These are phyloP conservation scores for Halcyon badia DNA, from an alignment of 2,797 vertebrate genomes.

Conservation along the genomic window DNA sequence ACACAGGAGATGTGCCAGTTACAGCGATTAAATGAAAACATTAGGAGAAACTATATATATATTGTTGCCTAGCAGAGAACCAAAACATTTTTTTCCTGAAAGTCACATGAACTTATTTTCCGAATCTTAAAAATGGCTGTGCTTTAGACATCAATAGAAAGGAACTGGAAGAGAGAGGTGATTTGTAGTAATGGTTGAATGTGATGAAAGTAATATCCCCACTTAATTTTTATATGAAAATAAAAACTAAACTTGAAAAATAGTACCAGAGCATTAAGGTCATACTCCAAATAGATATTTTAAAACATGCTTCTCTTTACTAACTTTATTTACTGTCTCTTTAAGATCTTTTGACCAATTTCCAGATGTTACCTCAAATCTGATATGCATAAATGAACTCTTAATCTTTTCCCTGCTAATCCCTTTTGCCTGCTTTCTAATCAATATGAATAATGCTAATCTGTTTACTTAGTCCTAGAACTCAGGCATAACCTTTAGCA, in stretches of 20 bases:
- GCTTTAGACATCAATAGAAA: background rate
- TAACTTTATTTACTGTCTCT: background rate
- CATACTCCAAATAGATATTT: background rate
- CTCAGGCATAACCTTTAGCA: background rate
- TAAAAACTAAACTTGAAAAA: background rate
- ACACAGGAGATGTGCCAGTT: background rate
- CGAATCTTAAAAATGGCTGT: background rate
- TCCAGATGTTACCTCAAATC: background rate
- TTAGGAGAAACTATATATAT: background rate
- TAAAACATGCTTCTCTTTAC: background rate
- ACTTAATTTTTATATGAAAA: background rate
- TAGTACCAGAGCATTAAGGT: background rate
- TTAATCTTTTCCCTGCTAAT: slow-evolving; percentile 5
- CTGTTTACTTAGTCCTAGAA: slow-evolving; percentile 16
- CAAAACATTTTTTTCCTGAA: background rate
- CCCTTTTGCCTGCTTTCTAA: slow-evolving; percentile 23
- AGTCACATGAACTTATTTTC: slow-evolving; percentile 17
- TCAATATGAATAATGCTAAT: background rate
- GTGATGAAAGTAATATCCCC: background rate
- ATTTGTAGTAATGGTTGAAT: background rate
- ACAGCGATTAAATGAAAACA: slow-evolving; percentile 21
- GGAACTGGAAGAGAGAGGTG: background rate
- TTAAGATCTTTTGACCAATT: background rate
- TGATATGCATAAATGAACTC: background rate
- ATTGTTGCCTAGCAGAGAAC: slow-evolving; percentile 24